phyloP scores from a whole-genome alignment of 2,888 invertebrate species.

The Sinelater perroti region DNA sequence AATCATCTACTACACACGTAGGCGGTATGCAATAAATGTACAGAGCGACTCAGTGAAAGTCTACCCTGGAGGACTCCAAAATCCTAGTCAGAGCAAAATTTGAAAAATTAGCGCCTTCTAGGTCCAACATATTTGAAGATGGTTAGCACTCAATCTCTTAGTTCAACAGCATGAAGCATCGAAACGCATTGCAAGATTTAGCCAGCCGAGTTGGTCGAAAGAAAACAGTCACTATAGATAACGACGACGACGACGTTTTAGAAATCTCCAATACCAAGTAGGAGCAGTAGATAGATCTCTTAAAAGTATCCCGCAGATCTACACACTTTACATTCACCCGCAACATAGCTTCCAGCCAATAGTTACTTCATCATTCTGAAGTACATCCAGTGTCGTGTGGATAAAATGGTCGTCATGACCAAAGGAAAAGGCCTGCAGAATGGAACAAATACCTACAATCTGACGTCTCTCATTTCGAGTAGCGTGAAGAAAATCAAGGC shows the following conservation, averaged over 20 bases:
- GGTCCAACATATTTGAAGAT: constrained; percentile 47
- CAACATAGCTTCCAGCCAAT: constrained; percentile 21
- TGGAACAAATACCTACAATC: constrained; percentile 3
- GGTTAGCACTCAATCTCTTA: constrained; percentile 9
- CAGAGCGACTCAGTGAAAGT: no score
- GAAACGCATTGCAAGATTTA: constrained; percentile 10
- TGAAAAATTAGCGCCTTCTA: constrained; percentile 52
- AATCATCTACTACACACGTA: no score
- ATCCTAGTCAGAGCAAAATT: constrained; percentile 47
- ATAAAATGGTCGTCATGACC: constrained; percentile 42
- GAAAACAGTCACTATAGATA: constrained; percentile 25
- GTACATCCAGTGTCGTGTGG: constrained; percentile 44
- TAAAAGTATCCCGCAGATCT: constrained; percentile 19
- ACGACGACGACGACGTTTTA: constrained; percentile 47
- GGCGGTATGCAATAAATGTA: no score
- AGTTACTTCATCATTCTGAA: constrained; percentile 48
- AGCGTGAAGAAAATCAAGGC: constrained; percentile 24
- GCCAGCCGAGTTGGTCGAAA: constrained; percentile 20
- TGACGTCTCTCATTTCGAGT: constrained; percentile 16
- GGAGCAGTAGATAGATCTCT: constrained; percentile 19
- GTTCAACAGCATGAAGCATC: background rate
- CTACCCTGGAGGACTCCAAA: constrained; percentile 43
- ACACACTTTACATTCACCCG: constrained; percentile 43
- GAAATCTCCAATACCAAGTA: constrained; percentile 27
- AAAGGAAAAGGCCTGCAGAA: constrained; percentile 21